phyloP scores from a whole-genome alignment of 1,140 invertebrate species.

The Samia ricini region DNA sequence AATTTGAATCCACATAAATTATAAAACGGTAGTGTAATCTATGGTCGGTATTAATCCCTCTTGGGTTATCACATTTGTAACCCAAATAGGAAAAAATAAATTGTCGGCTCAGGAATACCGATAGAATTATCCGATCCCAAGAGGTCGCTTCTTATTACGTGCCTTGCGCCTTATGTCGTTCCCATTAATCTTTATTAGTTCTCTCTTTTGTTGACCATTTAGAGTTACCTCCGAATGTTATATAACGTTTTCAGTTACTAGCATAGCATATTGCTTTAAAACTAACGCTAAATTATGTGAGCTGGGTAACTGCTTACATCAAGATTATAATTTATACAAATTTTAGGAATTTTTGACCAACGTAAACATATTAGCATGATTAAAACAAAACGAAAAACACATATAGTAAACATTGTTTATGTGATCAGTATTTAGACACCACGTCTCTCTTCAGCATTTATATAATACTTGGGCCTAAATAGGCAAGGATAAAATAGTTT shows the following conservation, averaged over 20 bases:
- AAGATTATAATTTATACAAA: too few relatives aligned
- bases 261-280: background rate
- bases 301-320: background rate
- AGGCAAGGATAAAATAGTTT: too few relatives aligned
- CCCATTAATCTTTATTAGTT: slow-evolving; percentile 32
- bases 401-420: too few relatives aligned
- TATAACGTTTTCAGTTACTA: background rate
- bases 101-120: slow-evolving; percentile 19
- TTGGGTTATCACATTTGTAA: background rate
- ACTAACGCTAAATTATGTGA: background rate
- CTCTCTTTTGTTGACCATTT: slow-evolving; percentile 7
- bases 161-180: slow-evolving; percentile 16
- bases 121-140: slow-evolving; percentile 25
- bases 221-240: slow-evolving; percentile 1
- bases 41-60: background rate
- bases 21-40: too few relatives aligned
- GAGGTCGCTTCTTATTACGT: slow-evolving; percentile 27
- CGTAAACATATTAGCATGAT: too few relatives aligned
- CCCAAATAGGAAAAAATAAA: slow-evolving; percentile 9
- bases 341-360: too few relatives aligned
- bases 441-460: too few relatives aligned
- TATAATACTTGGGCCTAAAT: too few relatives aligned
- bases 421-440: too few relatives aligned
- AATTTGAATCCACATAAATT: too few relatives aligned
- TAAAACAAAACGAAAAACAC: too few relatives aligned